phyloP scores from a whole-genome alignment of 2,888 invertebrate genomes.

The Actias luna region DNA sequence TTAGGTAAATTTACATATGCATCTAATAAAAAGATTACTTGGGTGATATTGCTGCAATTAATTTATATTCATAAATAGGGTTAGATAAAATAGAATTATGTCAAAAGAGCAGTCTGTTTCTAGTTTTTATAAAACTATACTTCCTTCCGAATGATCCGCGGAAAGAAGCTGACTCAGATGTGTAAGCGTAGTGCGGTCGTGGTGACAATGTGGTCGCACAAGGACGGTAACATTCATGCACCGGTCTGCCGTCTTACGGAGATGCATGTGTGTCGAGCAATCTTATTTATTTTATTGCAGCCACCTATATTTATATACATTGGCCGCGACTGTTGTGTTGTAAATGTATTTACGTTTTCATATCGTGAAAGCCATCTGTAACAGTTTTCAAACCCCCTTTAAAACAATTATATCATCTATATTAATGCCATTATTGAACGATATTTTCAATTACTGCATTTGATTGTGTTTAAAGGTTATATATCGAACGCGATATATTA shows the following conservation, averaged over 20 bases:
- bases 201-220: conserved; percentile 53
- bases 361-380: conserved; percentile 1
- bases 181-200: conserved; percentile 40
- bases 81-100: background rate
- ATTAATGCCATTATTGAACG: background rate
- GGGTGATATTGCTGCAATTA: background rate
- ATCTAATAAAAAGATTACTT: background rate
- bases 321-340: conserved; percentile 16
- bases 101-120: background rate
- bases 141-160: conserved; percentile 47
- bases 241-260: conserved; percentile 34
- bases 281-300: conserved; percentile 50
- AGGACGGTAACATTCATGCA: conserved; percentile 70
- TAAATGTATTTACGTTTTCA: conserved; percentile 6
- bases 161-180: conserved; percentile 55
- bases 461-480: background rate
- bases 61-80: background rate
- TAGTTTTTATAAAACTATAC: conserved; percentile 18
- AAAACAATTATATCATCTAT: conserved; percentile 3
- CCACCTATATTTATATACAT: conserved; percentile 37
- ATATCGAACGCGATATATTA: background rate
- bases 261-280: conserved; percentile 37
- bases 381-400: background rate
- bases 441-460: background rate
- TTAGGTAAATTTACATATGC: background rate